Conservation (phyloP, 1,140 invertebrate species). For the Temnothorax nylanderi region DNA sequence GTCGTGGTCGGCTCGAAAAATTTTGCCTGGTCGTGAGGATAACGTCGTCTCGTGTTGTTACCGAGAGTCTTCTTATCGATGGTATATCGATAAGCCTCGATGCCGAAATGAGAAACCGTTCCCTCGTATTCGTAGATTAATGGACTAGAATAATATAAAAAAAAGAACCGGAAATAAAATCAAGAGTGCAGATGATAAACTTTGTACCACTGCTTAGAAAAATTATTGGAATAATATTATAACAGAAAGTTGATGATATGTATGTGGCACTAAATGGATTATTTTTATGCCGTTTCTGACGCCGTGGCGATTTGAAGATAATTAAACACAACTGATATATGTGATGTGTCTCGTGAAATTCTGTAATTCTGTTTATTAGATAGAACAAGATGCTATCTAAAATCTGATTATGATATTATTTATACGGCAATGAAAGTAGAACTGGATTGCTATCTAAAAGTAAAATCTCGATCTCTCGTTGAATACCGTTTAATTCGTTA, state of each 20-base stretch:
- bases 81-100: conserved; percentile 81
- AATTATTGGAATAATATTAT: no score
- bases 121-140: conserved; percentile 78
- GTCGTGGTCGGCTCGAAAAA: conserved; percentile 82
- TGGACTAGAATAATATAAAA: conserved; percentile 64
- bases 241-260: neutral
- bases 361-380: neutral
- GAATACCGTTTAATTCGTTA: neutral
- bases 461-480: neutral
- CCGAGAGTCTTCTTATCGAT: conserved; percentile 81
- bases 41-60: conserved; percentile 81
- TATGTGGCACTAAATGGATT: neutral
- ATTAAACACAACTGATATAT: neutral
- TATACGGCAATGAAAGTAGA: neutral
- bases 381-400: neutral
- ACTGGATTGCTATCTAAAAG: neutral
- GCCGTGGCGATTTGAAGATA: neutral
- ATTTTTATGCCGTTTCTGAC: neutral
- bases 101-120: conserved; percentile 74
- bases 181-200: neutral
- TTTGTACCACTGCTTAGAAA: neutral
- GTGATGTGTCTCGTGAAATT: neutral
- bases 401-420: neutral
- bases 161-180: neutral
- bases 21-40: conserved; percentile 81